Conservation (phyloP, 2,113 vertebrate genomes). For the Bubo bubo region DNA sequence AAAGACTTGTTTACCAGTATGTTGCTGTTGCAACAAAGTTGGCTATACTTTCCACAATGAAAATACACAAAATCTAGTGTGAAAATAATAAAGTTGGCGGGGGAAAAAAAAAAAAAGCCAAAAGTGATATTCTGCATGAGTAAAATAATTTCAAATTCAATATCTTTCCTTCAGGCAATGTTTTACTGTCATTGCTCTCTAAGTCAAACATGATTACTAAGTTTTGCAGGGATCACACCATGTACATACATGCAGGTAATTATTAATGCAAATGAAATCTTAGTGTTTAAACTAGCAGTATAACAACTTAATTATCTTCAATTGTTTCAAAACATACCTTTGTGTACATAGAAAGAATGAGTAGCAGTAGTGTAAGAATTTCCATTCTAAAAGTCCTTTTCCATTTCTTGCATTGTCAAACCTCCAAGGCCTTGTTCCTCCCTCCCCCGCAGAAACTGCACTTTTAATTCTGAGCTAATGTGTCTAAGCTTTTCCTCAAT, state of each 20-base stretch:
- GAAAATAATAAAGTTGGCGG: background rate
- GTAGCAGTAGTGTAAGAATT: background rate
- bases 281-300: background rate
- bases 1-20: background rate
- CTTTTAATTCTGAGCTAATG: background rate
- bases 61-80: background rate
- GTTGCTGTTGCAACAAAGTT: background rate
- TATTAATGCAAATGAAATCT: conserved; percentile 25
- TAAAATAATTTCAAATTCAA: background rate
- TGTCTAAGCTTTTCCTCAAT: background rate
- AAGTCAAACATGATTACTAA: background rate
- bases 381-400: background rate
- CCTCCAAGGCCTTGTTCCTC: background rate
- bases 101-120: background rate
- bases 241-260: conserved; percentile 2
- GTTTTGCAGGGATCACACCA: background rate
- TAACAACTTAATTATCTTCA: conserved; percentile 4
- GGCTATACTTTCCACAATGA: background rate
- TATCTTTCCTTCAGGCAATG: background rate
- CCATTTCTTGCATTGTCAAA: background rate
- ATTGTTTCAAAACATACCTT: background rate
- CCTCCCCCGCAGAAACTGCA: background rate
- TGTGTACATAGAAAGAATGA: background rate
- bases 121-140: background rate
- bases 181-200: background rate